phyloP scores from a whole-genome alignment of 2,113 vertebrate species.

The Petrocephalus microphthalmus region DNA sequence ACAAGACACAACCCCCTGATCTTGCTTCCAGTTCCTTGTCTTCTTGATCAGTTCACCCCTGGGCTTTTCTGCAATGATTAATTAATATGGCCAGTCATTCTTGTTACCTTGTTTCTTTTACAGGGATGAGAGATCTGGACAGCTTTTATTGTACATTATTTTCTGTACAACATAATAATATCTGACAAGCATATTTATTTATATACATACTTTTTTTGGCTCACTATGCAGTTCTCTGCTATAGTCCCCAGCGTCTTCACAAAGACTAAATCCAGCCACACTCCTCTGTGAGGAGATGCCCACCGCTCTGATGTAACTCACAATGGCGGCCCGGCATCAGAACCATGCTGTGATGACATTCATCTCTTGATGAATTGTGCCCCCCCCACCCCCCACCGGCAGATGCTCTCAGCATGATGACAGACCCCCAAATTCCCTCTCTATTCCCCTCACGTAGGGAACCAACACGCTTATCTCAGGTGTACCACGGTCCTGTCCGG shows the following conservation, averaged over 20 bases:
- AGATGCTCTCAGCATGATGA: slow-evolving; percentile 3
- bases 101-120: neutral
- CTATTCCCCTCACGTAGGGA: slow-evolving; percentile 15
- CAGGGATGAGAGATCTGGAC: neutral
- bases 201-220: neutral
- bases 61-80: neutral
- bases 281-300: neutral
- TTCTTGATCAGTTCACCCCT: neutral
- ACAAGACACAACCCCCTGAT: neutral
- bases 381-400: neutral
- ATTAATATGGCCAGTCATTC: neutral
- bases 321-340: neutral
- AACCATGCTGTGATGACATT: neutral
- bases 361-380: neutral
- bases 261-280: neutral
- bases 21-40: neutral
- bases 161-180: neutral
- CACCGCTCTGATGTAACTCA: neutral
- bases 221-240: neutral
- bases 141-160: neutral
- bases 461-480: neutral
- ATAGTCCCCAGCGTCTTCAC: neutral
- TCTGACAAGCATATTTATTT: neutral
- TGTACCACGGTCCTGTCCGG: slow-evolving; percentile 38
- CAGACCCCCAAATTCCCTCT: neutral